These are phyloP conservation scores for Drosophila buzzatii DNA, from an alignment of 2,888 invertebrate genomes.

Conservation along the genomic window DNA sequence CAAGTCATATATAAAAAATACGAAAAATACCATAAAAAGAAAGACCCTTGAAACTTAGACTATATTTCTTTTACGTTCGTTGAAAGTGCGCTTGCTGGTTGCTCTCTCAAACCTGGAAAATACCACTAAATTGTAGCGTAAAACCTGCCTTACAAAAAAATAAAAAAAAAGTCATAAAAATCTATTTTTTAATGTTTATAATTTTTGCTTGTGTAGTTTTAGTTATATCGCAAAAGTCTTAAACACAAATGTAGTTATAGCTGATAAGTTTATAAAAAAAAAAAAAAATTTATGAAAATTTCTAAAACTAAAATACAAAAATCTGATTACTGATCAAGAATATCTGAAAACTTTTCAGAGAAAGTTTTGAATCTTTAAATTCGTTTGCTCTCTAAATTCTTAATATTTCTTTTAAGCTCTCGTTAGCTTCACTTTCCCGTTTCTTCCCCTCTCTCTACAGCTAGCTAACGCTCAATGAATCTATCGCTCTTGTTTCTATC, in stretches of 20 bases:
- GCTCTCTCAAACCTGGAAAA: constrained; percentile 18
- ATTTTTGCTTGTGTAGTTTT: constrained; percentile 84
- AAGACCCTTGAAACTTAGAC: background rate
- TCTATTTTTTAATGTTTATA: constrained; percentile 58
- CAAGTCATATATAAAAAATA: constrained; percentile 2
- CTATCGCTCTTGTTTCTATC: background rate
- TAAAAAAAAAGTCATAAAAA: background rate
- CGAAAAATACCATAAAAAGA: background rate
- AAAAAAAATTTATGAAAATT: constrained; percentile 19
- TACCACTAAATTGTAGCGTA: constrained; percentile 5
- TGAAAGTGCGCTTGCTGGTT: constrained; percentile 6
- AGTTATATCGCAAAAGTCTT: constrained; percentile 75
- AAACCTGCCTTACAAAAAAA: background rate
- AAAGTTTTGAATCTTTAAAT: background rate
- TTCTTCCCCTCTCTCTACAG: constrained; percentile 6
- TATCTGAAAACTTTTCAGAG: background rate
- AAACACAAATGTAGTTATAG: constrained; percentile 77
- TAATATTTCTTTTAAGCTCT: constrained; percentile 13
- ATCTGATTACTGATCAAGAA: constrained; percentile 17
- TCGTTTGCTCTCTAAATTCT: constrained; percentile 16
- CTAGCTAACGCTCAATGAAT: background rate
- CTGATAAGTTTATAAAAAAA: constrained; percentile 13
- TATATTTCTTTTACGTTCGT: constrained; percentile 1
- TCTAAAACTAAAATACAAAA: constrained; percentile 12
- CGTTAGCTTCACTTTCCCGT: constrained; percentile 5